Evolutionary conservation across 2,888 invertebrate species (phyloP).

Genomic region (Drosophila mettleri): DNA sequence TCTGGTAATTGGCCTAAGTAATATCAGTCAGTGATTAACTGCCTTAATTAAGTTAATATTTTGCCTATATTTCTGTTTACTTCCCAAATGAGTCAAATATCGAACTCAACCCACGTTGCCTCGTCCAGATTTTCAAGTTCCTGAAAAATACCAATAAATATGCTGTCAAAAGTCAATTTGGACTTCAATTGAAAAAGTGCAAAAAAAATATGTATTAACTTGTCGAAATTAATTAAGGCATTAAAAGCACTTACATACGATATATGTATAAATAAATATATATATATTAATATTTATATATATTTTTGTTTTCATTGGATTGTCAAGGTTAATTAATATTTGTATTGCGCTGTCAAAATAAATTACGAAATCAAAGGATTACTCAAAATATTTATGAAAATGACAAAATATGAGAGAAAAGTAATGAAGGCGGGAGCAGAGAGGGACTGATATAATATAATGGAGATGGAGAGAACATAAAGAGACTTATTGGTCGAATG

Average conservation of each 20-base stretch:
- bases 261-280: too few relatives aligned
- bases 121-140: background rate
- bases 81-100: too few relatives aligned
- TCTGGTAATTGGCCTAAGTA: too few relatives aligned
- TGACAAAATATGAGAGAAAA: background rate
- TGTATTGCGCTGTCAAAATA: background rate
- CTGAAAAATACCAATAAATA: background rate
- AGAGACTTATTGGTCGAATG: too few relatives aligned
- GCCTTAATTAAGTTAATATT: too few relatives aligned
- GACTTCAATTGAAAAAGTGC: background rate
- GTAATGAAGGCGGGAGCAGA: too few relatives aligned
- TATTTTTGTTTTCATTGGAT: background rate
- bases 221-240: constrained; percentile 6
- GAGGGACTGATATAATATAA: too few relatives aligned
- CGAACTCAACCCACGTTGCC: too few relatives aligned
- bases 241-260: background rate
- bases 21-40: too few relatives aligned
- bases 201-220: background rate
- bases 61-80: too few relatives aligned
- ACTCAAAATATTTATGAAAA: background rate
- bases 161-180: background rate
- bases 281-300: background rate
- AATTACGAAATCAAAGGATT: constrained; percentile 3
- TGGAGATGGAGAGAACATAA: too few relatives aligned
- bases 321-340: background rate